Conservation (phyloP, 2,113 vertebrate genomes). For the Crotalus horridus region DNA sequence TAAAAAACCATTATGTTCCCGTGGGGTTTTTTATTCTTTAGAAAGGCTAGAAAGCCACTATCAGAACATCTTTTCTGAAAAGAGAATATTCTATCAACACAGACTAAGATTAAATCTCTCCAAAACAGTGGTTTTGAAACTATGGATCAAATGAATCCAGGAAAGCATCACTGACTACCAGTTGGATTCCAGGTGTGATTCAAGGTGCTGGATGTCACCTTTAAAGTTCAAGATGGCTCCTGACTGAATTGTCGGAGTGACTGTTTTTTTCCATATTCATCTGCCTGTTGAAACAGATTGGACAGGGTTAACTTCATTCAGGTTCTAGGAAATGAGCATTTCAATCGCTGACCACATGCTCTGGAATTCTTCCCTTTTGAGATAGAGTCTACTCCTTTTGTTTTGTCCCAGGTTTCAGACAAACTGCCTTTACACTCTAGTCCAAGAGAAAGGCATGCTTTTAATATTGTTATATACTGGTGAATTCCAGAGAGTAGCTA, state of each 20-base stretch:
- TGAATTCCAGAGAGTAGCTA: too few species aligned
- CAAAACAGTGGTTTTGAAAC: neutral
- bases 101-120: neutral
- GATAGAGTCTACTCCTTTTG: neutral
- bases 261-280: neutral
- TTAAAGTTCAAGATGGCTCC: neutral
- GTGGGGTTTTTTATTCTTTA: neutral
- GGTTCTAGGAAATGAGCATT: neutral
- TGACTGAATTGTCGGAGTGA: neutral
- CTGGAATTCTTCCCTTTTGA: neutral
- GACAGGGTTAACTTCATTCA: neutral
- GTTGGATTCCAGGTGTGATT: neutral
- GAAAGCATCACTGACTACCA: neutral
- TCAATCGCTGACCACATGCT: neutral
- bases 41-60: neutral
- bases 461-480: neutral
- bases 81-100: neutral
- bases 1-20: neutral
- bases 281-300: neutral
- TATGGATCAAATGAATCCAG: neutral
- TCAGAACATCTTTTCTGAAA: neutral
- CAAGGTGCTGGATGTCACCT: neutral
- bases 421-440: neutral
- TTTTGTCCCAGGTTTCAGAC: neutral
- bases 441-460: neutral